These are phyloP conservation scores for Piliocolobus tephrosceles DNA, from an alignment of 2,113 vertebrate species.

Conservation along the genomic window DNA sequence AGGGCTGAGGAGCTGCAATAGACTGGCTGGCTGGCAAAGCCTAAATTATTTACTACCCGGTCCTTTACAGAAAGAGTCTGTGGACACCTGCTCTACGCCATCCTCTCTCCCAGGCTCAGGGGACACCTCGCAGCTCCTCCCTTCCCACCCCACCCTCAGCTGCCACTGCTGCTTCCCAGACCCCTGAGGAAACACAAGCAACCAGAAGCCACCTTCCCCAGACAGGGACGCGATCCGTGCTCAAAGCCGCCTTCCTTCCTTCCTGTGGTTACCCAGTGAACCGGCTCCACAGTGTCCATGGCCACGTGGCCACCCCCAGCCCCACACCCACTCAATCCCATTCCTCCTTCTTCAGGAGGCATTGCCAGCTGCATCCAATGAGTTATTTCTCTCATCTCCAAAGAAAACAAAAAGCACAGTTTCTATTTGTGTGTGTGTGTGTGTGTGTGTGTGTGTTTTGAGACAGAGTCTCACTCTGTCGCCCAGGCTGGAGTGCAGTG, in stretches of 20 bases:
- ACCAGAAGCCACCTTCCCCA: not conserved
- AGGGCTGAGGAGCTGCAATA: not conserved
- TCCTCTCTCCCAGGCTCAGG: too few species aligned
- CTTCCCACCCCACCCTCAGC: not conserved
- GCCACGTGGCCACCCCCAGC: too few species aligned
- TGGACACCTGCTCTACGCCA: rapidly evolving
- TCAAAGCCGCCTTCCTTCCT: not conserved
- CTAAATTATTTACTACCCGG: rapidly evolving
- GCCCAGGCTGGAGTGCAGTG: too few species aligned
- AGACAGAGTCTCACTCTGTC: too few species aligned
- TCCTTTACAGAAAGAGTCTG: not conserved
- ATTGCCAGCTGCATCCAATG: too few species aligned
- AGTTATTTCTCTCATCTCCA: not conserved
- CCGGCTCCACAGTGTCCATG: rapidly evolving
- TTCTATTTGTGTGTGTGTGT: too few species aligned
- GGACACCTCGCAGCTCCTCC: not conserved
- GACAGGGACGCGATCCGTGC: rapidly evolving
- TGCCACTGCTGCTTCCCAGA: not conserved
- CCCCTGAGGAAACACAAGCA: too few species aligned
- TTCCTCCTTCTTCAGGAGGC: too few species aligned
- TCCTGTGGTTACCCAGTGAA: not conserved
- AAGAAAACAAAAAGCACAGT: not conserved
- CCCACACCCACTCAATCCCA: rapidly evolving
- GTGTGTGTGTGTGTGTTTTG: too few species aligned
- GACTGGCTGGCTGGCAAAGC: not conserved